Evolutionary conservation across 2,797 vertebrate species (phyloP).

Genomic region (Eulemur mongoz): DNA sequence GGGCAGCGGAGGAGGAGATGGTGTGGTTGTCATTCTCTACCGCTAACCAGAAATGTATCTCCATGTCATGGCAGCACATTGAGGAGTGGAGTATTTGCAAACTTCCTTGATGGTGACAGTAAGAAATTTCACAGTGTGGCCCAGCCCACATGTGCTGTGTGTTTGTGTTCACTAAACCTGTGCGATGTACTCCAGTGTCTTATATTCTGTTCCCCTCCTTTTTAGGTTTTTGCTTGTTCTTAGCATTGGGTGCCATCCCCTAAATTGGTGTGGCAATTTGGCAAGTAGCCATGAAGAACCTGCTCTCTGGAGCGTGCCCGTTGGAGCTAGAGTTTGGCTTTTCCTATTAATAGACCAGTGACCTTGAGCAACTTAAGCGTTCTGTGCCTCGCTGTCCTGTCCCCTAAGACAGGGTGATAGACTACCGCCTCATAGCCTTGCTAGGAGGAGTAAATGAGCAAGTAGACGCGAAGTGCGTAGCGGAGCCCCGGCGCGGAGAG

Average conservation of each 20-base stretch:
- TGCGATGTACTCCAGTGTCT: rapidly evolving
- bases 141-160: not conserved
- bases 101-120: not conserved
- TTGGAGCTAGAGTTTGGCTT: not conserved
- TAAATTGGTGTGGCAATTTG: rapidly evolving
- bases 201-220: not conserved
- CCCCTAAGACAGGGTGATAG: not conserved
- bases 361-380: not conserved
- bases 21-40: rapidly evolving
- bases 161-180: not conserved
- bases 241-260: not conserved
- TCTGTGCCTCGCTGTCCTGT: not conserved
- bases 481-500: rapidly evolving
- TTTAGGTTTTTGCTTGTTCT: not conserved
- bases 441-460: rapidly evolving
- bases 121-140: rapidly evolving
- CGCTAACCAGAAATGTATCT: not conserved
- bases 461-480: rapidly evolving
- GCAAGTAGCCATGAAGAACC: not conserved
- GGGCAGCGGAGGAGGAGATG: not conserved
- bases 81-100: not conserved
- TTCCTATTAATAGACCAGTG: not conserved
- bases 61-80: rapidly evolving
- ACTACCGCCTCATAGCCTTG: rapidly evolving
- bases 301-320: not conserved